phyloP scores from a whole-genome alignment of 2,888 invertebrate genomes.

The Folsomia manolachei region DNA sequence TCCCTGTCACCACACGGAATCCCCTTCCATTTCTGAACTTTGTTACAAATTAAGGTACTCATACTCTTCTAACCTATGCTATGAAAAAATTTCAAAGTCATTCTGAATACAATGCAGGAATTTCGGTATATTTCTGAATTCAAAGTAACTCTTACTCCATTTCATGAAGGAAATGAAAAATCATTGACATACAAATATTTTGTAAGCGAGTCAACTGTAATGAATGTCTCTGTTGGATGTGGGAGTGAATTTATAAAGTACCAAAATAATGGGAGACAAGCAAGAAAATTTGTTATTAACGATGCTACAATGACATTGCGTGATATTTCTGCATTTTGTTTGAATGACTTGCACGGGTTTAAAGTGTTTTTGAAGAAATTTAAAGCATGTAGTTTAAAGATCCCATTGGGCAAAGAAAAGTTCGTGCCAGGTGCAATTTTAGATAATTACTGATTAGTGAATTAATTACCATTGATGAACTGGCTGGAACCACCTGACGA shows the following conservation, averaged over 20 bases:
- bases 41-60: not conserved
- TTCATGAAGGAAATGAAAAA: no score
- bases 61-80: no score
- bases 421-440: no score
- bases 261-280: not conserved
- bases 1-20: conserved; percentile 3
- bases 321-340: not conserved
- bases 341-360: no score
- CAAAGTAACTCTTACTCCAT: no score
- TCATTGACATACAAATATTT: no score
- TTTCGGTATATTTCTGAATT: not conserved
- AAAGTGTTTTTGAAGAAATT: no score
- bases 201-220: no score
- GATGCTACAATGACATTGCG: not conserved
- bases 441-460: no score
- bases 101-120: not conserved
- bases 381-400: no score
- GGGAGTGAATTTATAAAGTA: not conserved
- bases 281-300: not conserved
- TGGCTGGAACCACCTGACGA: conserved; percentile 46
- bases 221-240: not conserved
- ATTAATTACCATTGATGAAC: conserved; percentile 34
- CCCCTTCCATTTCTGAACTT: not conserved
- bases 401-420: no score
- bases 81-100: not conserved